A percentile compares a stretch with the other conserved stretches of the same genome.
Conservation (phyloP, 1,140 invertebrate genomes). For the Lithobius niger region DNA sequence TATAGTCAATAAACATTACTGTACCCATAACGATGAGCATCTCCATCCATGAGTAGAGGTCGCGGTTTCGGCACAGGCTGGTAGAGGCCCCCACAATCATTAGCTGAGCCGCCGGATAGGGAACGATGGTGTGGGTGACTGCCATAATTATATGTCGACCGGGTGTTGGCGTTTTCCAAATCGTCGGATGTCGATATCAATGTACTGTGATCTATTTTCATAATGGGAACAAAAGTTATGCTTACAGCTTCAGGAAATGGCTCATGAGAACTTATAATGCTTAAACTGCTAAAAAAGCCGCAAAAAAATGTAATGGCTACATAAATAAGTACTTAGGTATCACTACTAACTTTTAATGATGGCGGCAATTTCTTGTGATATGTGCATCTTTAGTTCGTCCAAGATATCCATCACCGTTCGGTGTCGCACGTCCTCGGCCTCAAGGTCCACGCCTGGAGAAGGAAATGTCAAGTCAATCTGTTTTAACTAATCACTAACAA, state of each 20-base stretch:
- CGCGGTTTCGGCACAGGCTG: not conserved
- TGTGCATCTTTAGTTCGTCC: slow-evolving; percentile 70
- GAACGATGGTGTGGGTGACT: not conserved
- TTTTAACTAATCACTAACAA: too few relatives aligned
- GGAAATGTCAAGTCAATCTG: too few relatives aligned
- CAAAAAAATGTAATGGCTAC: not conserved
- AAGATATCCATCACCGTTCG: slow-evolving; percentile 78
- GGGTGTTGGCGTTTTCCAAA: not conserved
- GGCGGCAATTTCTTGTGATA: slow-evolving; percentile 67
- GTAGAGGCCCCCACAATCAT: not conserved
- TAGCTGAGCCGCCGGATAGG: not conserved
- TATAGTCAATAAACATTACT: too few relatives aligned
- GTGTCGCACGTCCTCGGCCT: slow-evolving; percentile 56
- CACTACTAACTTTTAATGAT: slow-evolving; percentile 59
- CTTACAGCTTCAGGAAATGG: too few relatives aligned
- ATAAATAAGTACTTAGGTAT: too few relatives aligned
- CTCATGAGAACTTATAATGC: too few relatives aligned
- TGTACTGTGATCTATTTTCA: slow-evolving; percentile 2
- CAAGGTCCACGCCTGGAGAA: slow-evolving; percentile 67
- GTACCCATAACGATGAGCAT: too few relatives aligned
- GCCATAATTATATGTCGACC: not conserved
- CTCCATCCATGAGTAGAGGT: not conserved
- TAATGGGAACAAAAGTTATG: too few relatives aligned
- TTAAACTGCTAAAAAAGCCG: too few relatives aligned
- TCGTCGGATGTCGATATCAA: not conserved